Evolutionary conservation across 2,797 vertebrate genomes (phyloP).

Genomic region (Oreortyx pictus): DNA sequence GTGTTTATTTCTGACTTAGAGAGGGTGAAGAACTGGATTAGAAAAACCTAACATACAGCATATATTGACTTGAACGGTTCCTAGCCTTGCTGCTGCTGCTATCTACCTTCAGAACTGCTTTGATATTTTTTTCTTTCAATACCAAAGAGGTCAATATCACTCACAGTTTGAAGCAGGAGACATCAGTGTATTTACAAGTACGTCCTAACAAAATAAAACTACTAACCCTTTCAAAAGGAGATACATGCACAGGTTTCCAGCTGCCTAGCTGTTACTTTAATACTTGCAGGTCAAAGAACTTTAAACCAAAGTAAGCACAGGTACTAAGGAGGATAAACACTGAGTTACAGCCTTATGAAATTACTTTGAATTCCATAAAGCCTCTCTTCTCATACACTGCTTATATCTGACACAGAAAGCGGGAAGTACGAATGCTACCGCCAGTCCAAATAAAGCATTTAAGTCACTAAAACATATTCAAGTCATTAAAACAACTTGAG

Average conservation of each 20-base stretch:
- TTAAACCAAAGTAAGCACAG: not conserved
- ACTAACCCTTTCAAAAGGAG: not conserved
- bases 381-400: not conserved
- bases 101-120: not conserved
- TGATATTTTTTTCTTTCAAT: not conserved
- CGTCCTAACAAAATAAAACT: not conserved
- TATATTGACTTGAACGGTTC: not conserved
- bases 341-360: not conserved
- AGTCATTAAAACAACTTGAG: not conserved
- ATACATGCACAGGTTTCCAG: not conserved
- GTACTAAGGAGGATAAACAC: not conserved
- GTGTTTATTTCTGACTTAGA: not conserved
- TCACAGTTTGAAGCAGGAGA: not conserved
- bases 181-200: not conserved
- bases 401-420: rapidly evolving
- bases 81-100: not conserved
- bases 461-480: not conserved
- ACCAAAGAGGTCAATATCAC: not conserved
- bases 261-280: not conserved
- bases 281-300: not conserved
- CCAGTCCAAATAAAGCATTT: not conserved
- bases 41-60: not conserved
- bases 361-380: not conserved
- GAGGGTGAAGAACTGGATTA: not conserved
- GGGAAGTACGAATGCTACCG: not conserved